phyloP scores from a whole-genome alignment of 2,113 vertebrate genomes.

The Sardina pilchardus region DNA sequence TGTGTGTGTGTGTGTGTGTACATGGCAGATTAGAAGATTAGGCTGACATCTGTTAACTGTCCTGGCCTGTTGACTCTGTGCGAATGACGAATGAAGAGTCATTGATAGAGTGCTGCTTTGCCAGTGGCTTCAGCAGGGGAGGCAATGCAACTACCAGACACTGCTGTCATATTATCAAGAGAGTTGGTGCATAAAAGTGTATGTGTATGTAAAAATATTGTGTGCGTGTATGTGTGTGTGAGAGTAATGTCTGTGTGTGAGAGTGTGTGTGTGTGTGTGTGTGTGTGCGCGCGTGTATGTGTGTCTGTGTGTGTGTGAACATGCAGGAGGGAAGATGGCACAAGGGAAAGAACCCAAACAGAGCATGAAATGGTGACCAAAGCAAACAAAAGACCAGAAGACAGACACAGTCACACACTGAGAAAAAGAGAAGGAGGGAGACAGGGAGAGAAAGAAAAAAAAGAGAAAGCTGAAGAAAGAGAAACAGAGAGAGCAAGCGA shows the following conservation, averaged over 20 bases:
- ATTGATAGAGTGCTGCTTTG: neutral
- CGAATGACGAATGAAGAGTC: slow-evolving; percentile 14
- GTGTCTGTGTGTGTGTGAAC: slow-evolving; percentile 32
- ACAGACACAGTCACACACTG: slow-evolving; percentile 20
- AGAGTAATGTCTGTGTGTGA: slow-evolving; percentile 41
- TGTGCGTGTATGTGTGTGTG: slow-evolving; percentile 9
- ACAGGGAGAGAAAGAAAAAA: neutral
- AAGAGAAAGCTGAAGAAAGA: neutral
- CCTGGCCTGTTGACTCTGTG: slow-evolving; percentile 39
- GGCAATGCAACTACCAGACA: neutral
- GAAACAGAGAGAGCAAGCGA: neutral
- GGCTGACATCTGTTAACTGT: slow-evolving; percentile 75
- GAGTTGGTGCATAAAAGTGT: neutral
- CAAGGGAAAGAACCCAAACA: slow-evolving; percentile 57
- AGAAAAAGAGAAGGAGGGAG: slow-evolving; percentile 47
- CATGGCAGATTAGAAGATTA: slow-evolving; percentile 73
- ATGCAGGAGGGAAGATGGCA: slow-evolving; percentile 55
- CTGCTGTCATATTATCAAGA: neutral
- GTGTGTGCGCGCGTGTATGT: slow-evolving; percentile 28
- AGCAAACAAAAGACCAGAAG: slow-evolving; percentile 20
- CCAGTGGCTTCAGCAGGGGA: neutral
- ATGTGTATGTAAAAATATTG: slow-evolving; percentile 23
- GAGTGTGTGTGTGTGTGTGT: slow-evolving; percentile 32
- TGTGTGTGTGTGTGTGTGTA: neutral
- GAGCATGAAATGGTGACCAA: slow-evolving; percentile 32